Evolutionary conservation across 2,888 invertebrate species (phyloP).

Genomic region (Vesta saturnalis): DNA sequence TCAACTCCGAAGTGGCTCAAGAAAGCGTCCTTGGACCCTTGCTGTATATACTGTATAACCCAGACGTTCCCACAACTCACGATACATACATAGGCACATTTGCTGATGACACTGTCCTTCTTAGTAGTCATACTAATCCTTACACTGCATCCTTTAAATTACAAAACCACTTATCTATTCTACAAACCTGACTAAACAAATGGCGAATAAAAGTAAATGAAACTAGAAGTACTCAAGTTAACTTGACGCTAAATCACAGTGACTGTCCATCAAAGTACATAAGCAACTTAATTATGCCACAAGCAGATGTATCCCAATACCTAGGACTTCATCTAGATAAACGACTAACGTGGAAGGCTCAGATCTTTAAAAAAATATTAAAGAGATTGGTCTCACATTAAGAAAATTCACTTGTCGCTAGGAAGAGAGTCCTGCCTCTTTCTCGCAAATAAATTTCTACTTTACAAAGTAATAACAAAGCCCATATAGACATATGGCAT

Average conservation of each 20-base stretch:
- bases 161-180: too few species aligned
- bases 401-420: neutral
- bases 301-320: constrained; percentile 46
- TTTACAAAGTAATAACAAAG: neutral
- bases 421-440: neutral
- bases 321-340: constrained; percentile 31
- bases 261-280: constrained; percentile 10
- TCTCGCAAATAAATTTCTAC: neutral
- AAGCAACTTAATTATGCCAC: constrained; percentile 46
- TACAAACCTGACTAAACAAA: too few species aligned
- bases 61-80: neutral
- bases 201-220: too few species aligned
- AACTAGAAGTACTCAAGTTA: neutral
- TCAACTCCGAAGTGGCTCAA: neutral
- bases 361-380: constrained; percentile 32
- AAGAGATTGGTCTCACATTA: constrained; percentile 21
- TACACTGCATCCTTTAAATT: too few species aligned
- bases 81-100: neutral
- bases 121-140: too few species aligned
- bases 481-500: neutral
- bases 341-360: constrained; percentile 33
- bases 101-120: too few species aligned
- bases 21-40: neutral
- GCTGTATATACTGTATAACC: too few species aligned
- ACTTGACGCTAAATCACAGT: constrained; percentile 6